These are phyloP conservation scores for Hirudinaria manillensis DNA, from an alignment of 2,888 invertebrate species.

Conservation along the genomic window DNA sequence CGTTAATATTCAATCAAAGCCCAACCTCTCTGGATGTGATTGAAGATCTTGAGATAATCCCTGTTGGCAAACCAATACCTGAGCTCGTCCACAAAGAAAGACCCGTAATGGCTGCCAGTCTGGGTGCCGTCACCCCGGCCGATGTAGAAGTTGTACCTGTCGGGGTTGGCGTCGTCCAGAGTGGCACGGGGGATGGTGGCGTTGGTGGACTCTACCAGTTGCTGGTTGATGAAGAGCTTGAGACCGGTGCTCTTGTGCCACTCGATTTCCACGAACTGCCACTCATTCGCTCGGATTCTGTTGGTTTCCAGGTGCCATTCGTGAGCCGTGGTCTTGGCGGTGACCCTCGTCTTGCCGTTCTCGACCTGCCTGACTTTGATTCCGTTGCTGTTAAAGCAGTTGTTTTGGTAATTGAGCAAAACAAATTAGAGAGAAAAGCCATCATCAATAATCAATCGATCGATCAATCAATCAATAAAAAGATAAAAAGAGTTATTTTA, in stretches of 20 bases:
- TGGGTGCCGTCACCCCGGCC: slow-evolving; percentile 36
- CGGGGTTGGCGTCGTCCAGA: slow-evolving; percentile 11
- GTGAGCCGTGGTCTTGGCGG: slow-evolving; percentile 33
- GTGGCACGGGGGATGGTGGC: not conserved
- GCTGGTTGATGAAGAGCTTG: slow-evolving; percentile 45
- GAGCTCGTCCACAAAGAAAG: slow-evolving; percentile 49
- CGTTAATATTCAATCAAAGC: not conserved
- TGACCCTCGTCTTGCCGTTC: slow-evolving; percentile 39
- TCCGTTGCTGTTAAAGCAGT: slow-evolving; percentile 11
- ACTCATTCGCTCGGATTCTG: slow-evolving; percentile 40
- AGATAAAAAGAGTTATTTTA: too few species aligned
- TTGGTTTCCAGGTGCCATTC: slow-evolving; percentile 34
- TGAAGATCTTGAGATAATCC: slow-evolving; percentile 48
- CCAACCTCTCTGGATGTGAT: slow-evolving; percentile 49
- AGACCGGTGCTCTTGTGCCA: slow-evolving; percentile 48
- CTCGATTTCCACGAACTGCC: slow-evolving; percentile 50
- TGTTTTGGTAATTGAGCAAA: not conserved
- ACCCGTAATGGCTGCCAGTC: slow-evolving; percentile 39
- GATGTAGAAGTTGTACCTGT: slow-evolving; percentile 35
- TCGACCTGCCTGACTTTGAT: slow-evolving; percentile 27
- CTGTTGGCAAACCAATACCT: slow-evolving; percentile 50
- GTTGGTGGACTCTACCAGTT: slow-evolving; percentile 39
- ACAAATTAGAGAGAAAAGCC: not conserved
- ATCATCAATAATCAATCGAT: not conserved
- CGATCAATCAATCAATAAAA: not conserved